Evolutionary conservation across 2,113 vertebrate genomes (phyloP).

Genomic region (Syngnathus scovelli): DNA sequence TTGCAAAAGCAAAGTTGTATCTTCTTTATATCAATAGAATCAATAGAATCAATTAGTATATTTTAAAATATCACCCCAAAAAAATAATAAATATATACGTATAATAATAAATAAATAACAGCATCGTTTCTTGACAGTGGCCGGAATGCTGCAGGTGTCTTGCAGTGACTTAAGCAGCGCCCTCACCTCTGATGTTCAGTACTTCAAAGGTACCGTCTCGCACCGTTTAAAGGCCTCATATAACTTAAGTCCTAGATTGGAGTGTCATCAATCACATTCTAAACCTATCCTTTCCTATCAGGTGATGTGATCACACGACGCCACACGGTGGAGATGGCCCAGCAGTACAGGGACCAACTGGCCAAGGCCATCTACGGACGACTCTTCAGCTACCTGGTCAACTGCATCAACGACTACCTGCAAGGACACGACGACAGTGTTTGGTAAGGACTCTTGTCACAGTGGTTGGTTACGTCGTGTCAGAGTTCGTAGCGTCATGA

Average conservation of each 20-base stretch:
- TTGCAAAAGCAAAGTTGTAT: too few species aligned
- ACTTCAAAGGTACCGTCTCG: slow-evolving; percentile 82
- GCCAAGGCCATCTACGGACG: slow-evolving; percentile 86
- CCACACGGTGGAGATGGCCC: slow-evolving; percentile 78
- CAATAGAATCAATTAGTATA: too few species aligned
- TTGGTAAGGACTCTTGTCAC: slow-evolving; percentile 66
- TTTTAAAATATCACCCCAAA: too few species aligned
- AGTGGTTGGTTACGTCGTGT: too few species aligned
- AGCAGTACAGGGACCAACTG: slow-evolving; percentile 84
- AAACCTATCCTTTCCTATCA: slow-evolving; percentile 37
- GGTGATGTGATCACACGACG: slow-evolving; percentile 82
- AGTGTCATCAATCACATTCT: not conserved
- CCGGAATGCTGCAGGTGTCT: slow-evolving; percentile 84
- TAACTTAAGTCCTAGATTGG: not conserved
- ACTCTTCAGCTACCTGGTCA: slow-evolving; percentile 87
- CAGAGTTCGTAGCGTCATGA: too few species aligned
- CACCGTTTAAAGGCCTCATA: not conserved
- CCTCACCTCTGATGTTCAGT: slow-evolving; percentile 87
- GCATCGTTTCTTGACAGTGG: slow-evolving; percentile 66
- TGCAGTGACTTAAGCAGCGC: slow-evolving; percentile 81
- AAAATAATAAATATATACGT: too few species aligned
- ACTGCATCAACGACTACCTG: slow-evolving; percentile 81
- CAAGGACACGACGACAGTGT: slow-evolving; percentile 75
- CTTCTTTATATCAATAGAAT: too few species aligned
- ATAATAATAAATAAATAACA: too few species aligned